These are phyloP conservation scores for Triplophysa bombifrons DNA, from an alignment of 2,797 vertebrate species.

Conservation along the genomic window DNA sequence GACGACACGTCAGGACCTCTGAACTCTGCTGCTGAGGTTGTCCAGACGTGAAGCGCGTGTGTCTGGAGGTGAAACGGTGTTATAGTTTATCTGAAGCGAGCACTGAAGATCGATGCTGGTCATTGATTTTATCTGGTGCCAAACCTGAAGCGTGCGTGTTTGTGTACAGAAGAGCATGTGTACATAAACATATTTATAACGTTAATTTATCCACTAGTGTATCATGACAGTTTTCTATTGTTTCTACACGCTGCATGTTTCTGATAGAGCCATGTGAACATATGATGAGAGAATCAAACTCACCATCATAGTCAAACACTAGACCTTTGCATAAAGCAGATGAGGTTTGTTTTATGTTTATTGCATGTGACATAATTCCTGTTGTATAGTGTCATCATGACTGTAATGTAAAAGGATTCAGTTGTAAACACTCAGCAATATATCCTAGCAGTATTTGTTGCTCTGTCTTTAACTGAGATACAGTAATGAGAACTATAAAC, in stretches of 20 bases:
- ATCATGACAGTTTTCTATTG: conserved; percentile 58
- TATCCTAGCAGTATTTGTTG: too few relatives aligned
- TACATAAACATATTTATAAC: conserved; percentile 65
- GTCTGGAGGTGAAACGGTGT: not conserved
- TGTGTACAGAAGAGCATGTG: conserved; percentile 57
- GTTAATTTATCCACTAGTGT: conserved; percentile 63
- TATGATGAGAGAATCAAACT: not conserved
- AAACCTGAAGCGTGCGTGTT: conserved; percentile 38
- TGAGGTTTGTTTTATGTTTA: not conserved
- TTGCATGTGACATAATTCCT: not conserved
- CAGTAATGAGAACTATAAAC: too few relatives aligned
- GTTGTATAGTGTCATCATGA: too few relatives aligned
- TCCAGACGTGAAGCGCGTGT: too few relatives aligned
- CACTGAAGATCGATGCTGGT: conserved; percentile 53
- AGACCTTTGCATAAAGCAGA: not conserved
- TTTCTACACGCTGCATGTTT: conserved; percentile 58
- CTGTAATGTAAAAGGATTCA: too few relatives aligned
- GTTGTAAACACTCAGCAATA: too few relatives aligned
- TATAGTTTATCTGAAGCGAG: not conserved
- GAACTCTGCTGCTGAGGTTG: not conserved
- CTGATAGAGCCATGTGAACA: conserved; percentile 49
- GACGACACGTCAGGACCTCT: conserved; percentile 10
- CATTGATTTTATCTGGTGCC: conserved; percentile 52
- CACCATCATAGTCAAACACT: not conserved
- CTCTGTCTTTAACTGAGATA: too few relatives aligned